Percentiles rank a stretch among this genome's conserved stretches.
These are phyloP conservation scores for Xestobium rufovillosum DNA, from an alignment of 2,888 invertebrate genomes.

Conservation along the genomic window DNA sequence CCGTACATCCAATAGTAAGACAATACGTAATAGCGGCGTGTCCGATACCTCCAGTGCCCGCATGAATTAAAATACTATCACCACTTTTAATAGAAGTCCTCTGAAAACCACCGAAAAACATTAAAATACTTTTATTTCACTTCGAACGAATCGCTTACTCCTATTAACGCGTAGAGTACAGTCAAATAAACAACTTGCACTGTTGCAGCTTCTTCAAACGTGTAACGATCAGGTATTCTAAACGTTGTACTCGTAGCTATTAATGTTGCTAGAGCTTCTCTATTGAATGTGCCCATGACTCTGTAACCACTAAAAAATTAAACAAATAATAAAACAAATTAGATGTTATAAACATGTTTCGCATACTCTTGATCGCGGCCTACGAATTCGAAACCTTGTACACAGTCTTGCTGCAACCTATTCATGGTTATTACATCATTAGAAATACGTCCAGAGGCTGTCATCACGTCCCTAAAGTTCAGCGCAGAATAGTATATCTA, in stretches of 20 bases:
- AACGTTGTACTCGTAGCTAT: constrained; percentile 44
- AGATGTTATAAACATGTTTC: not conserved
- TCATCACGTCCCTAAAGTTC: constrained; percentile 94
- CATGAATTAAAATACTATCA: constrained; percentile 29
- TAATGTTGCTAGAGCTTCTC: constrained; percentile 50
- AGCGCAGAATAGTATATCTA: constrained; percentile 68
- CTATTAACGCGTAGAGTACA: constrained; percentile 27
- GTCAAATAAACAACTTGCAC: constrained; percentile 56
- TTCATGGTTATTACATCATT: constrained; percentile 69
- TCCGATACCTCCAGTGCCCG: constrained; percentile 53
- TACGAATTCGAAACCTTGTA: constrained; percentile 62
- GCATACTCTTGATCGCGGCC: constrained; percentile 45
- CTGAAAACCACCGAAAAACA: not conserved
- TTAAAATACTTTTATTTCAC: not conserved
- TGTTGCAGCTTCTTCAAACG: constrained; percentile 52
- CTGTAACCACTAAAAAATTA: constrained; percentile 34
- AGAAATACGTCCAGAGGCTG: constrained; percentile 83
- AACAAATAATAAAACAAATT: not conserved
- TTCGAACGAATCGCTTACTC: constrained; percentile 23
- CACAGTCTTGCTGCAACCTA: constrained; percentile 56
- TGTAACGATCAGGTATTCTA: constrained; percentile 49
- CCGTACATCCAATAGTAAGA: constrained; percentile 47
- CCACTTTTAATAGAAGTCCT: constrained; percentile 1
- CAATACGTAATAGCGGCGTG: constrained; percentile 57
- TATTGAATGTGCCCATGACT: constrained; percentile 44